Base-by-base conservation (phyloP, 2,888 invertebrate genomes). In the Deilephila elpenor region DNA sequence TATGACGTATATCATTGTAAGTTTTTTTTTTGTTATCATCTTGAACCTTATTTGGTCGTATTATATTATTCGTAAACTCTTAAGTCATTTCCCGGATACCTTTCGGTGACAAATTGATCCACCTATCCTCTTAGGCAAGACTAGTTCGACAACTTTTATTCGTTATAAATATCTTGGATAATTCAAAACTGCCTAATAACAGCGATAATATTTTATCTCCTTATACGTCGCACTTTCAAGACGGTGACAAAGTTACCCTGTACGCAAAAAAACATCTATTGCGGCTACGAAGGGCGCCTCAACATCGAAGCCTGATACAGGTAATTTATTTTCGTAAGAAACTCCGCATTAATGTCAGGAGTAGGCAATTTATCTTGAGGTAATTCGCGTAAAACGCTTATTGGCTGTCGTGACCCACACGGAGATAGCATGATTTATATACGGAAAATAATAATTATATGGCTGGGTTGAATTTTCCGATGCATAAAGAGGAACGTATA, bases 311-410 rank as follows among this genome's bases (percentile, higher is more conserved):
- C 76, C 77, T 88, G 87, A 90, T 89, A 88, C 90, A 90, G 88
- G 89, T 89, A 89, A 91, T 92, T 89, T 90, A 90, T 91, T 90
- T 90, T 88, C 83, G 78, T 82, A 83, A 85, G 88, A 88, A 91
- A 91, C 84, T 90, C 89, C 88, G 84, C 88, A 89, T 92, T 91
- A 91, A 90, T 89, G 90, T 90, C 91, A 87, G 86, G 81, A 83
- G 82, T 80, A 79, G 85, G 89, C 88, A 90, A 93, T 92, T 92
- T 92, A 92, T 92, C 92, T 91, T 88, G 85, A 82, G 84, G 88
- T 91, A 89, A 92, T 91, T 91, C 91, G 85, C 86, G 90, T 88
- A 88, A 92, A 92, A 87, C 91, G 91, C 89, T 92, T 93, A 92
- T 91, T 91, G 91, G 92, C 89, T 92, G 92, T 90, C 91, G 88